Percentiles rank a stretch among this genome's conserved stretches.
Evolutionary conservation across 2,113 vertebrate genomes (phyloP).

Genomic region (Ceyx cyanopectus): DNA sequence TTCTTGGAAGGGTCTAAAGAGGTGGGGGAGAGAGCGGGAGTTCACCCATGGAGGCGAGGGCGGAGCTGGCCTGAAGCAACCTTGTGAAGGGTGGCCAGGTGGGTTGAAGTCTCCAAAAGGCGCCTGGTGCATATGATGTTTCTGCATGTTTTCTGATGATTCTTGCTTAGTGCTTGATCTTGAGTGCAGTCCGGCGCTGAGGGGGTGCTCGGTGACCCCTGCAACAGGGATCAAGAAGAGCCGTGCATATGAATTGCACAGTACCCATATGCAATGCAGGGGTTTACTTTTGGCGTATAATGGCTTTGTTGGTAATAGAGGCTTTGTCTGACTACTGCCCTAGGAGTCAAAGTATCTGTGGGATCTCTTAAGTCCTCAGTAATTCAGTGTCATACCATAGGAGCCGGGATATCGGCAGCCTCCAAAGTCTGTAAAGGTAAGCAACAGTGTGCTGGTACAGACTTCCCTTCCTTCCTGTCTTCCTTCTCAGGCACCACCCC

Average conservation of each 20-base stretch:
- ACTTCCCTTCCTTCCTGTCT: not conserved
- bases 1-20: not conserved
- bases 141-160: not conserved
- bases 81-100: not conserved
- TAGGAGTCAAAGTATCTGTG: not conserved
- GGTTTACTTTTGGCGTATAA: fast-evolving
- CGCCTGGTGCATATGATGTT: not conserved
- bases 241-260: fast-evolving
- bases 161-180: not conserved
- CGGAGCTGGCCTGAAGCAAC: not conserved
- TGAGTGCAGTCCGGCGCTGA: not conserved
- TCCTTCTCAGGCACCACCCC: not conserved
- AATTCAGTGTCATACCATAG: not conserved
- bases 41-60: not conserved
- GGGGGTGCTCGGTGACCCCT: not conserved
- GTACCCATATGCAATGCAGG: fast-evolving
- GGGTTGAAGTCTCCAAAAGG: not conserved
- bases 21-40: not conserved
- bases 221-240: fast-evolving
- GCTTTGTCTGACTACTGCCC: not conserved
- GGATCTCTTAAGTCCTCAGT: not conserved
- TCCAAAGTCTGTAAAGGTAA: not conserved
- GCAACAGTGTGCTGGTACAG: not conserved
- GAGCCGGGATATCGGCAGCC: not conserved
- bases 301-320: not conserved